Percentiles rank a stretch among this genome's conserved stretches.
Conservation (phyloP, 2,113 vertebrate genomes). For the Aleadryas rufinucha region DNA sequence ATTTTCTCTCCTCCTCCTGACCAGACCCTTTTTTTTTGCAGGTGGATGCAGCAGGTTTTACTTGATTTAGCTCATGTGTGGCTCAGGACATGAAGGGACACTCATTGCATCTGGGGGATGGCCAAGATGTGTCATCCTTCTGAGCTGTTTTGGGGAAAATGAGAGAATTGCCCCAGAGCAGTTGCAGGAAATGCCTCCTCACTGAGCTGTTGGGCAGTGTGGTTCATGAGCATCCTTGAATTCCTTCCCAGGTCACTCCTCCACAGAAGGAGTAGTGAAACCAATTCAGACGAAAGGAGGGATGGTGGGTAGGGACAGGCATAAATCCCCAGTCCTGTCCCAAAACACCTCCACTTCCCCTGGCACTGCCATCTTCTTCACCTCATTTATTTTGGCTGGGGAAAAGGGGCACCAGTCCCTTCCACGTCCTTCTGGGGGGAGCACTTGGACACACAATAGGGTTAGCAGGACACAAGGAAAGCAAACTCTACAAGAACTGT, state of each 20-base stretch:
- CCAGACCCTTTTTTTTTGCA: rapidly evolving
- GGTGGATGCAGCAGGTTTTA: neutral
- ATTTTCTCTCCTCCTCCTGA: neutral
- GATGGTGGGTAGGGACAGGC: neutral
- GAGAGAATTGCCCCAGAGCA: neutral
- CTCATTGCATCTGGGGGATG: rapidly evolving
- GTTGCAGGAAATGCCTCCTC: rapidly evolving
- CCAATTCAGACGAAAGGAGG: rapidly evolving
- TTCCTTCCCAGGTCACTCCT: neutral
- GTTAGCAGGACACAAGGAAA: neutral
- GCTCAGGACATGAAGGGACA: neutral
- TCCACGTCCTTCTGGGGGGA: neutral
- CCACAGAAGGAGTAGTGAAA: neutral
- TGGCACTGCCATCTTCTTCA: neutral
- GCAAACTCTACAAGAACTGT: neutral
- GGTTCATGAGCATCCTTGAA: neutral
- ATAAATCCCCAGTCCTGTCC: rapidly evolving
- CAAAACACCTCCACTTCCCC: neutral
- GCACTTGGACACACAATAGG: rapidly evolving
- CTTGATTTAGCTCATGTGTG: rapidly evolving
- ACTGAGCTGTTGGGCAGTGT: rapidly evolving
- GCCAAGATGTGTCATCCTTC: rapidly evolving
- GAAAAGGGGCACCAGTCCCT: neutral
- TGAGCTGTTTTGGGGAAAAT: rapidly evolving
- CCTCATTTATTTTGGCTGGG: neutral